Evolutionary conservation across 2,888 invertebrate species (phyloP).

Genomic region (Netelia fuscicornis): DNA sequence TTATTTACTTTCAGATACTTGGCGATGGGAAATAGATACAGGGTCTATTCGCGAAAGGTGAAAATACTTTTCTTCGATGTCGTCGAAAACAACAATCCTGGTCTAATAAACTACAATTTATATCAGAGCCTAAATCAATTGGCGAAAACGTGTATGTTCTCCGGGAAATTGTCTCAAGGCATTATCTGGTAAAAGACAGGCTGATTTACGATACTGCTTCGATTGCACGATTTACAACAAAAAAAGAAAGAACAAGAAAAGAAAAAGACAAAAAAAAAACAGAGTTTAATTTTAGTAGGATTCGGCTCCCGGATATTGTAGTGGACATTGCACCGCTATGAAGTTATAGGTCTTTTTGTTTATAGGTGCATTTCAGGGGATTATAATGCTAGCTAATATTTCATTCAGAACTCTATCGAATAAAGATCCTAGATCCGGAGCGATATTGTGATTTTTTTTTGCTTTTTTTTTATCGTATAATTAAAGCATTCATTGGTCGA

Average conservation of each 20-base stretch:
- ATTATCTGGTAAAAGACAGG: conserved; percentile 6
- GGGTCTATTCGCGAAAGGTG: conserved; percentile 67
- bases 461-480: too few species aligned
- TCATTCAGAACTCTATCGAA: background rate
- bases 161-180: conserved; percentile 13
- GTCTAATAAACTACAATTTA: conserved; percentile 60
- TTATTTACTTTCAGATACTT: conserved; percentile 69
- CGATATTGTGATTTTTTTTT: too few species aligned
- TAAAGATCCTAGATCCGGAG: background rate
- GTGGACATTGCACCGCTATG: background rate
- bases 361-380: background rate
- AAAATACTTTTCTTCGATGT: conserved; percentile 63
- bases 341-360: background rate
- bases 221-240: background rate
- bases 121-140: conserved; percentile 56
- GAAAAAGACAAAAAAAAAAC: background rate
- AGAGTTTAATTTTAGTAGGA: conserved; percentile 15
- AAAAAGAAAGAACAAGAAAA: background rate
- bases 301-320: background rate
- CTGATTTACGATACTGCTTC: background rate
- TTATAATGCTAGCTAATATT: background rate
- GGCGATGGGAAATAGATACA: conserved; percentile 69
- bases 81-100: conserved; percentile 64
- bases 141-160: conserved; percentile 34
- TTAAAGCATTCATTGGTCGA: too few species aligned